Evolutionary conservation across 2,797 vertebrate genomes (phyloP), one percentile per base, ranked within the genome.

Genomic region (Myotis findleyi): DNA sequence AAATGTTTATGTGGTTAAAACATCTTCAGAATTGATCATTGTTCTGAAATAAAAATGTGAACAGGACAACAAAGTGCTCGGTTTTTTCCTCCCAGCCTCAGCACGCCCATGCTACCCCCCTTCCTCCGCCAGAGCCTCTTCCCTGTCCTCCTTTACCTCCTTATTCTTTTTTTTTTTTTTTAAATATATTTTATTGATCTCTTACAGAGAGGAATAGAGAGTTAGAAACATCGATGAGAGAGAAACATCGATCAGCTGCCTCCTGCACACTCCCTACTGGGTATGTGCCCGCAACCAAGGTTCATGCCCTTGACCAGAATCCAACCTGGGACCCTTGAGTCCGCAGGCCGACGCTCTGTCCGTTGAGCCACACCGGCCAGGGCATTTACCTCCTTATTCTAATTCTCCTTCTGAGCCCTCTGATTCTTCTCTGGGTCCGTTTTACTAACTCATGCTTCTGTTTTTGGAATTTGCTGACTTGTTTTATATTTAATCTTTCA

Each of bases 391-490:
- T 59, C 47, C 20, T 59, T 25, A 27, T 33, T 87, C 36, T 49
- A 33, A 1, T 57, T 94, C 69, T 85, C 51, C 71, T 81, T 87
- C 62, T 53, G 30, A 14, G 57, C n/a, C 36, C 44, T 33, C n/a
- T 69, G 17, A 17, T 27, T 71, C 23, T 73, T 55, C 55, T 76
- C 23, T 81, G 33, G 16, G 3, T 64, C 25, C 55, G 21, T n/a
- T 72, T 25, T 8, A 73, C 27, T 11, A 93, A 77, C 79, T 95
- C 36, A 88, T 89, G 25, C 47, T 68, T 6, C 36, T 27, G 25
- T 59, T 81, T 92, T 79, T 20, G 16, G 77, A 83, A 87, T 82
- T 77, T 94, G 55, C 89, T 93, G 92, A 89, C 36, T 88, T 87
- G 72, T 73, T 41, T 55, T 84, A 7, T 79, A 33, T 87, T 93